Conservation (phyloP, 1,140 invertebrate genomes). For the Popillia japonica region DNA sequence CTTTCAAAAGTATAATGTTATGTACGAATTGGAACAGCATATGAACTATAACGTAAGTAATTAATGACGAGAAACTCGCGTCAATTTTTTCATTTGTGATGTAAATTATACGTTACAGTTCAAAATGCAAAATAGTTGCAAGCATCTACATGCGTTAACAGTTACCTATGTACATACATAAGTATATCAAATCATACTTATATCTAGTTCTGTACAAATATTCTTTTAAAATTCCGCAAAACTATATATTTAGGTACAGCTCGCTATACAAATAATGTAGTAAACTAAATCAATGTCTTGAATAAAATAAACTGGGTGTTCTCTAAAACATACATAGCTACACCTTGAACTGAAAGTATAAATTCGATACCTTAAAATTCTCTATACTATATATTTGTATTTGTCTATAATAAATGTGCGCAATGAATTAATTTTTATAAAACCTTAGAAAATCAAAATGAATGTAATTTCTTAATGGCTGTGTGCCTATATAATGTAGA, state of each 20-base stretch:
- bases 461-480: not conserved
- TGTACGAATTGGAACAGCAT: too few relatives aligned
- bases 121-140: not conserved
- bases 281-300: not conserved
- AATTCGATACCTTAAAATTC: conserved; percentile 3
- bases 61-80: too few relatives aligned
- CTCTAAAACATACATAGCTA: not conserved
- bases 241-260: not conserved
- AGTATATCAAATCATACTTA: not conserved
- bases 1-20: too few relatives aligned
- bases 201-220: too few relatives aligned
- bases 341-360: not conserved
- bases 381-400: not conserved
- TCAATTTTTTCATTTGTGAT: too few relatives aligned
- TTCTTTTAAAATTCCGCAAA: not conserved
- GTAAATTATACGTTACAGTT: not conserved
- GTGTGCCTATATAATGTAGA: not conserved
- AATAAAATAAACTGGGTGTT: not conserved
- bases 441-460: not conserved
- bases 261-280: not conserved
- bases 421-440: not conserved
- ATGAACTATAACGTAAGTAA: too few relatives aligned
- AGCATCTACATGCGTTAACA: not conserved
- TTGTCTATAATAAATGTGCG: not conserved
- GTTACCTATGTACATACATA: conserved; percentile 7